Evolutionary conservation across 2,797 vertebrate species (phyloP).

Genomic region (Gallinago solitaria): DNA sequence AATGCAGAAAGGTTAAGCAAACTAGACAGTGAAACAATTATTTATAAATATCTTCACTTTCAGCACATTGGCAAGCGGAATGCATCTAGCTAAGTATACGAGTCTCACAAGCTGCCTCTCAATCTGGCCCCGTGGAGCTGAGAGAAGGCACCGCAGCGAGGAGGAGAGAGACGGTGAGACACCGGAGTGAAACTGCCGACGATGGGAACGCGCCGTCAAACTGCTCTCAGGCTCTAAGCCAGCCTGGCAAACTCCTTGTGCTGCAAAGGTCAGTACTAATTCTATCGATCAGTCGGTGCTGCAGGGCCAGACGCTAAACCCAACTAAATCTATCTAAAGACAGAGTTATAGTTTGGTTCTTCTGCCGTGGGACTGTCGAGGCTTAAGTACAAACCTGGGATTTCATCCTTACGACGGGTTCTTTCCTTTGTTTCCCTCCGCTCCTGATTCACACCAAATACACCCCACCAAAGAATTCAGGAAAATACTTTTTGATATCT

Average conservation of each 20-base stretch:
- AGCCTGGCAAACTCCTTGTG: not conserved
- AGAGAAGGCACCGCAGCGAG: not conserved
- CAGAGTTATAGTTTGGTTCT: not conserved
- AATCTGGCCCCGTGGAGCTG: constrained; percentile 64
- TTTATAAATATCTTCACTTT: constrained; percentile 15
- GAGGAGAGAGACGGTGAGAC: not conserved
- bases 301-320: not conserved
- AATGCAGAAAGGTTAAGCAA: constrained; percentile 13
- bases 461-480: not conserved
- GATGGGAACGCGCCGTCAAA: not conserved
- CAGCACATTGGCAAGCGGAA: constrained; percentile 27
- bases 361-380: not conserved
- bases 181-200: not conserved
- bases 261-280: not conserved
- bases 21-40: constrained; percentile 14
- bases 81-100: not conserved
- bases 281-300: not conserved
- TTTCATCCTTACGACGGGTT: not conserved
- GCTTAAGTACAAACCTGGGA: not conserved
- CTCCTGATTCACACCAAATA: not conserved
- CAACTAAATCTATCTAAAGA: not conserved
- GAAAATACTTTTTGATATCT: constrained; percentile 43
- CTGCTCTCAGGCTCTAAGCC: not conserved
- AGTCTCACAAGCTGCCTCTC: constrained; percentile 63
- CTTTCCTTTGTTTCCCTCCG: constrained; percentile 1